Base-by-base conservation (phyloP, 2,113 vertebrate genomes). In the Microcebus griseorufus region DNA sequence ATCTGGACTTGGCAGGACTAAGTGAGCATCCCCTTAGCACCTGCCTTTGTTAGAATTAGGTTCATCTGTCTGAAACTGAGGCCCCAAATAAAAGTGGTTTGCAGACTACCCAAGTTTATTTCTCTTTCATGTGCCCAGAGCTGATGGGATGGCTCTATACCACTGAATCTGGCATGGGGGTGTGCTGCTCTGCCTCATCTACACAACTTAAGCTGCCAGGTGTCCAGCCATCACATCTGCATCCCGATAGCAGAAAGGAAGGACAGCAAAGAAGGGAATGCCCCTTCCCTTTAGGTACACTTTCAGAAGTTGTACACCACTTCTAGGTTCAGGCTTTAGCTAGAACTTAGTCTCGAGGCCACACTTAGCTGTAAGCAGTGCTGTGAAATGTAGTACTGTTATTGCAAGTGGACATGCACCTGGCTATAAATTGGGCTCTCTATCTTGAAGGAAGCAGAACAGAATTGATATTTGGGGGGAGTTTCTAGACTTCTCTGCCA, bases 391-490 rank as follows among this genome's bases (percentile, higher is more conserved):
- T 11, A 2, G 25, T 16, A 3, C 12, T 42, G 20, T n/a, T 64
- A 16, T 32, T 78, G 22, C 5, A 64, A 10, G 14, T 25, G 2
- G 65, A 27, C 20, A 22, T 12, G 27, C 9, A 10, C 22, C 27
- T 0, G 9, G 18, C 69, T 75, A 5, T 60, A 45, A 73, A 9
- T 1, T 37, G 42, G 75, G 11, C 2, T 83, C 32, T 90, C 39
- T 42, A 3, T 18, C 18, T 32, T 2, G 22, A 65, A 89, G 55
- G 20, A 72, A 72, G 73, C 32, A 70, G 55, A 37, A 12, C 3
- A 60, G 45, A 82, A 51, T 14, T 6, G 37, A 6, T 8, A 14
- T 2, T 4, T 45, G 45, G 1, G n/a, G 20, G 0, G n/a, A 3
- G 5, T 3, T 9, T 90, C 60, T 39, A 45, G 60, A 73, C 27